Base-by-base conservation (phyloP, 2,113 vertebrate genomes). In the Scomber colias region DNA sequence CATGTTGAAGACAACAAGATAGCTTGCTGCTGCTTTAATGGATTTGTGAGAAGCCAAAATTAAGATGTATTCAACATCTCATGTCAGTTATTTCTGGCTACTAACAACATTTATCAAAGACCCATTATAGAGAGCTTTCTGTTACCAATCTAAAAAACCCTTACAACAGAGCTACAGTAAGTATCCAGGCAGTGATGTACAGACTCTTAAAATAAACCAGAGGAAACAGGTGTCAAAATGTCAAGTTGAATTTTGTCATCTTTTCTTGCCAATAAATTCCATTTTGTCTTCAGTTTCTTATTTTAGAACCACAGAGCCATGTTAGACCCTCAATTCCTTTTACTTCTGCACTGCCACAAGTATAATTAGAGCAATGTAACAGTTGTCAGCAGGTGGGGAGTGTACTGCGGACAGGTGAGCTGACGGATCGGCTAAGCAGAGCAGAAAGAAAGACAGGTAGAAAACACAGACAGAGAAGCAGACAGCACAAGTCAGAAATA, bases 221-320 rank as follows among this genome's bases (percentile, higher is more conserved):
- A 68, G 66, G 59, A 69, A 68, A 53, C 59, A 9, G 70, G 59
- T 83, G 81, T 79, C 72, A 55, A 82, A 79, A 89, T 87, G 79
- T 90, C 87, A 87, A 55, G 57, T 48, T 49, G 71, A 31, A 31
- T 79, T 71, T 63, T 81, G 69, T 82, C 61, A 70, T 69, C 50
- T 19, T 50, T 68, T 59, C 54, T 76, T n/a, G 1, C 3, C 55
- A 3, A 17, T 27, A 70, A 75, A 54, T 74, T 85, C 44, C 35
- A 30, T 79, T 85, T 78, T 56, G 13, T 40, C 3, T 35, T 57
- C 35, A 31, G 46, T 19, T 45, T 31, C 40, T 82, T 71, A 67
- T 85, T 85, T 76, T 30, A 76, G 59, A 71, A 13, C 44, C 14
- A 50, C 13, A 24, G 51, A 54, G 12, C 40, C 21, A 13, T 21